These are phyloP conservation scores for Neolamprologus sp. DNA, from an alignment of 2,113 vertebrate species.

Conservation along the genomic window DNA sequence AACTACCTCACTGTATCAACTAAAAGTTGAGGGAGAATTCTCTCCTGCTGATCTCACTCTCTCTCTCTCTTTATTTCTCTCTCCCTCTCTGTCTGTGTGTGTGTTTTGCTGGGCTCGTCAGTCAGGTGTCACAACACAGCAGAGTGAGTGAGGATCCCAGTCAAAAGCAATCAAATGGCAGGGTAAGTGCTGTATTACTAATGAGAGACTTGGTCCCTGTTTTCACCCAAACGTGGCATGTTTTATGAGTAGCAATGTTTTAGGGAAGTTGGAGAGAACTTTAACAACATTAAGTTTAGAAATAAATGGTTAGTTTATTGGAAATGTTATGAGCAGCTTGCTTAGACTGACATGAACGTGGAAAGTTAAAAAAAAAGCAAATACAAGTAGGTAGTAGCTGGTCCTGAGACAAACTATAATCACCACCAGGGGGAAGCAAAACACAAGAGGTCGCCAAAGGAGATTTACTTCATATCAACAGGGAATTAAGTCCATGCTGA, in stretches of 20 bases:
- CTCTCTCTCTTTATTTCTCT: neutral
- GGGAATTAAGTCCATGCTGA: neutral
- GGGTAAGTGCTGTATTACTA: neutral
- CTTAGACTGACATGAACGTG: neutral
- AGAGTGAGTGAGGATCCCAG: neutral
- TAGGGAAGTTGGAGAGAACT: neutral
- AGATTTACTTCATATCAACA: neutral
- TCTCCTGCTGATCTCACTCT: conserved; percentile 37
- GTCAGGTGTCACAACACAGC: conserved; percentile 40
- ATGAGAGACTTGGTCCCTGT: neutral
- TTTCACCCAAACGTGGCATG: neutral
- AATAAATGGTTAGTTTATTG: neutral
- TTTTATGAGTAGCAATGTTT: neutral
- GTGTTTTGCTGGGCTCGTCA: neutral
- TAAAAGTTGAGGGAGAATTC: conserved; percentile 16
- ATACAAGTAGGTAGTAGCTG: neutral
- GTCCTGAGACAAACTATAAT: neutral
- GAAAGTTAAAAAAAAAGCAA: neutral
- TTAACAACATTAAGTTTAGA: neutral
- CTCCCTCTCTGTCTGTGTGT: neutral
- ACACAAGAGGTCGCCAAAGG: neutral
- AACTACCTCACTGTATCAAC: conserved; percentile 28
- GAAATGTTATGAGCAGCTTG: neutral
- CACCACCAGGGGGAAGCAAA: conserved; percentile 1
- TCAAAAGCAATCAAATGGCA: neutral